phyloP scores from a whole-genome alignment of 2,113 vertebrate species.

The Laticauda laticaudata region DNA sequence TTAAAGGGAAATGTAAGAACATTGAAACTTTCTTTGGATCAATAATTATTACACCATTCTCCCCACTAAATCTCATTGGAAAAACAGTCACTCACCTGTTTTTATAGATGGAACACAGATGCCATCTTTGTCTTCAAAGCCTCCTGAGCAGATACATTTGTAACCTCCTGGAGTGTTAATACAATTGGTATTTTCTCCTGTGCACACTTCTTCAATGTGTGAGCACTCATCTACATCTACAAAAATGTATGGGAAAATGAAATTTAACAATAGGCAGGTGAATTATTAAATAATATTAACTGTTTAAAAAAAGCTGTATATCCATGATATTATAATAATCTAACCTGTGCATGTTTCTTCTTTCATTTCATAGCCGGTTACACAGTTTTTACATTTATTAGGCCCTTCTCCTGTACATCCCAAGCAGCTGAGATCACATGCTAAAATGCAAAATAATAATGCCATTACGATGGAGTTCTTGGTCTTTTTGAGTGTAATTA shows the following conservation, averaged over 20 bases:
- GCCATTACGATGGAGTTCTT: neutral
- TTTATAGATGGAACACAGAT: slow-evolving; percentile 70
- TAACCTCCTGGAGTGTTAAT: slow-evolving; percentile 83
- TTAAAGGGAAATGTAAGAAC: neutral
- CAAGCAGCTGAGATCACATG: slow-evolving; percentile 80
- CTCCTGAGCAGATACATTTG: slow-evolving; percentile 77
- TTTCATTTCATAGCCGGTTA: slow-evolving; percentile 74
- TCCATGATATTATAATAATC: neutral
- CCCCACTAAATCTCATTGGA: neutral
- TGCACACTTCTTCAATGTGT: slow-evolving; percentile 68
- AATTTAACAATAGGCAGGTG: neutral
- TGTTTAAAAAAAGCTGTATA: neutral
- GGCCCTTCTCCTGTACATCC: slow-evolving; percentile 84
- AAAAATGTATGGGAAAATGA: neutral
- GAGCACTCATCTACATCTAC: slow-evolving; percentile 87
- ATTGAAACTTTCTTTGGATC: neutral
- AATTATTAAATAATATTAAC: neutral
- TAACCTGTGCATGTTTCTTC: slow-evolving; percentile 82
- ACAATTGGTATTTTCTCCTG: slow-evolving; percentile 76
- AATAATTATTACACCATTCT: neutral
- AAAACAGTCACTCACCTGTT: slow-evolving; percentile 64
- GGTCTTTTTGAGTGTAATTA: neutral
- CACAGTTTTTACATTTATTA: slow-evolving; percentile 75
- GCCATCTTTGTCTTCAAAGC: slow-evolving; percentile 77
- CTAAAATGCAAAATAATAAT: slow-evolving; percentile 59